Evolutionary conservation across 2,113 vertebrate species (phyloP).

Genomic region (Irena cyanogastra): DNA sequence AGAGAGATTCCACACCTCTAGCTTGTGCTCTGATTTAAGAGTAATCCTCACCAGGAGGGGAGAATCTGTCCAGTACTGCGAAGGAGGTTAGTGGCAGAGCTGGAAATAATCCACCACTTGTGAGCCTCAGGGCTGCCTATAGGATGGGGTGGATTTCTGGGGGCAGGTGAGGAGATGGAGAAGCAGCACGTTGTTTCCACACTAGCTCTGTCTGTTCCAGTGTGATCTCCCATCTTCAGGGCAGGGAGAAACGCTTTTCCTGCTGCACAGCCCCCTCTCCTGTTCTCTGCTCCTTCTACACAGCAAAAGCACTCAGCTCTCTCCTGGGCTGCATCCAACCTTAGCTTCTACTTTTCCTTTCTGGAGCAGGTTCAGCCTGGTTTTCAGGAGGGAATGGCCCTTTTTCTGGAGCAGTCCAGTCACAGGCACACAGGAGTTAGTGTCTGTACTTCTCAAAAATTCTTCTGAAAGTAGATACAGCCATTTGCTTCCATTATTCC

Average conservation of each 20-base stretch:
- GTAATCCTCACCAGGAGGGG: background rate
- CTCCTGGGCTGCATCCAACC: background rate
- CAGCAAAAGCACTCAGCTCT: background rate
- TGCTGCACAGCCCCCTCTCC: constrained; percentile 27
- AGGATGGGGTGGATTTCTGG: background rate
- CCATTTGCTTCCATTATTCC: background rate
- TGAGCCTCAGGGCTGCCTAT: background rate
- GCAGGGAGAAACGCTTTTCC: background rate
- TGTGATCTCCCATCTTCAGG: background rate
- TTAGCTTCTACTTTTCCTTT: background rate
- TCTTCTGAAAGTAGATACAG: background rate
- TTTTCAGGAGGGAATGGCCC: background rate
- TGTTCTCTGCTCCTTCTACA: background rate
- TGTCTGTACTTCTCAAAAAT: background rate
- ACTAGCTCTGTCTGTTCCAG: background rate
- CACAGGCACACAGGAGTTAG: accelerated
- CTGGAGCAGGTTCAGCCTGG: background rate
- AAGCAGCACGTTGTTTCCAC: background rate
- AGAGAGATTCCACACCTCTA: background rate
- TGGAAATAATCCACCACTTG: background rate
- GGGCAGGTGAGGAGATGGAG: background rate
- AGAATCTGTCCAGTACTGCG: background rate
- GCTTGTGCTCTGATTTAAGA: background rate
- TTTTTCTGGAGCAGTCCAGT: background rate
- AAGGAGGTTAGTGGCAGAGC: background rate